Conservation (phyloP, 2,888 invertebrate species). For the Trachelus stipa region DNA sequence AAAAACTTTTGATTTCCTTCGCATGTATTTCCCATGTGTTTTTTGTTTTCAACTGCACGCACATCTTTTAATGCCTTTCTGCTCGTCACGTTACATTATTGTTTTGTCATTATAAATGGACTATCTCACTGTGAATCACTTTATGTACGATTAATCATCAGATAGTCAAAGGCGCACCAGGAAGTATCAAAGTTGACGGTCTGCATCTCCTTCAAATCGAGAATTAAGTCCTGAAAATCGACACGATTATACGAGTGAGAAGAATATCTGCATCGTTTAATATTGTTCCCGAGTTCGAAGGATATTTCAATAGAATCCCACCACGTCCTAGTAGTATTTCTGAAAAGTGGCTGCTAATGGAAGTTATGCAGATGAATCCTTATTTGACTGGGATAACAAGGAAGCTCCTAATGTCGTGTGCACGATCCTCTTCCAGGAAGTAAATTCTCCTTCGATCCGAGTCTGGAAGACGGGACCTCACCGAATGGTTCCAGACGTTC, state of each 20-base stretch:
- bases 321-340: not conserved
- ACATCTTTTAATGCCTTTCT: not conserved
- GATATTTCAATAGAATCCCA: not conserved
- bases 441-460: constrained; percentile 75
- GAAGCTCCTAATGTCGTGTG: not conserved
- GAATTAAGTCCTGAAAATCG: not conserved
- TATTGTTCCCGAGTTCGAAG: not conserved
- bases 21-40: not conserved
- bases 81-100: not conserved
- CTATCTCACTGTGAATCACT: not conserved
- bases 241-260: not conserved
- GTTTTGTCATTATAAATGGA: not conserved
- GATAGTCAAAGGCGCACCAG: not conserved
- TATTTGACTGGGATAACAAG: not conserved
- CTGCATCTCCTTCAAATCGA: not conserved
- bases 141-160: not conserved
- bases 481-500: constrained; percentile 81
- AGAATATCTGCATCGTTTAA: not conserved
- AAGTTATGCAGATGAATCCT: not conserved
- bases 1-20: not conserved
- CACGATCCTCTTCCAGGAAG: constrained; percentile 67
- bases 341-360: not conserved
- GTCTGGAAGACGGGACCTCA: constrained; percentile 78
- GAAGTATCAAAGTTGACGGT: not conserved
- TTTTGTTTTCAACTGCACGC: not conserved